Conservation (phyloP, 2,113 vertebrate species). For the Dicaeum eximium region DNA sequence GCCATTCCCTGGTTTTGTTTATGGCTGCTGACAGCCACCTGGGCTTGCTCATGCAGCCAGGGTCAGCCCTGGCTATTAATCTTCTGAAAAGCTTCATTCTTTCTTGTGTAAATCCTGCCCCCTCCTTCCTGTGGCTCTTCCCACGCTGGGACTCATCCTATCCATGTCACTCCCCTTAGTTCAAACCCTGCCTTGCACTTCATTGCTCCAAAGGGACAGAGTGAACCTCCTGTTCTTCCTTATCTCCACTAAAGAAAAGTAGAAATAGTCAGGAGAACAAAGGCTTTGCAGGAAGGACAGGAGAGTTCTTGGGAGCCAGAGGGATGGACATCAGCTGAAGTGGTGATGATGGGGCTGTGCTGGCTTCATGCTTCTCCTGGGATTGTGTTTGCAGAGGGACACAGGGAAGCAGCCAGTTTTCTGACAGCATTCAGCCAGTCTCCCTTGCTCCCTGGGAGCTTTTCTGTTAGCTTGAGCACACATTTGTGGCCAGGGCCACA, state of each 20-base stretch:
- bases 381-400: neutral
- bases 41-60: neutral
- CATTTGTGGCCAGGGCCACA: neutral
- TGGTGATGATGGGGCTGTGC: neutral
- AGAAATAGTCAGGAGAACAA: neutral
- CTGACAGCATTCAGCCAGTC: neutral
- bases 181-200: neutral
- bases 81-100: neutral
- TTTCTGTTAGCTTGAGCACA: neutral
- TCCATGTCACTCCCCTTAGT: neutral
- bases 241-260: neutral
- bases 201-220: neutral
- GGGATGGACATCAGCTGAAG: neutral
- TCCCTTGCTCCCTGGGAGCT: neutral
- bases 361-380: neutral
- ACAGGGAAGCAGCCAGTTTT: neutral
- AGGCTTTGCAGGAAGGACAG: neutral
- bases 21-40: constrained; percentile 54
- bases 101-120: constrained; percentile 18
- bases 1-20: neutral
- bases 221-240: neutral
- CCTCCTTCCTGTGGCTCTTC: neutral
- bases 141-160: neutral
- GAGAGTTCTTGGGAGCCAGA: neutral
- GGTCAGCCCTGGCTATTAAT: constrained; percentile 21